Conservation (phyloP, 2,797 vertebrate genomes). For the Garrulus glandarius region DNA sequence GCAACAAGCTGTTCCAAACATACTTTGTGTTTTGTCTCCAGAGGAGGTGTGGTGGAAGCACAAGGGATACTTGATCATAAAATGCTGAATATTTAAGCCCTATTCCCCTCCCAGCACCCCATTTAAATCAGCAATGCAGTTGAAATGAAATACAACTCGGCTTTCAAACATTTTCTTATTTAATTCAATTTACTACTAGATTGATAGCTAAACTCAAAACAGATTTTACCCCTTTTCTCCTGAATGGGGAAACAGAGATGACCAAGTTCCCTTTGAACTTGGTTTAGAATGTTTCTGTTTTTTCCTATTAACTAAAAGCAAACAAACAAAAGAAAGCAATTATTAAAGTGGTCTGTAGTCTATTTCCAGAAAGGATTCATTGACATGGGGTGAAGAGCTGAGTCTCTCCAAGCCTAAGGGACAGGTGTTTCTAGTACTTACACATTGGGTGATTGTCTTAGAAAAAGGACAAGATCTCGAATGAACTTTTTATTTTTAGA, state of each 20-base stretch:
- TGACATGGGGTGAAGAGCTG: background rate
- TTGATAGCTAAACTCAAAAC: constrained; percentile 63
- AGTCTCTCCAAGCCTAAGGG: background rate
- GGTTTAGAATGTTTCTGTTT: constrained; percentile 27
- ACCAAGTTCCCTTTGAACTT: constrained; percentile 51
- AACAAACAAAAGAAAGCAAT: constrained; percentile 32
- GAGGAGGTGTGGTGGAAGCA: constrained; percentile 5
- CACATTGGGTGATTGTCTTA: background rate
- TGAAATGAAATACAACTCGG: constrained; percentile 60
- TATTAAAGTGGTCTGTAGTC: background rate
- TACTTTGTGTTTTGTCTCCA: constrained; percentile 12
- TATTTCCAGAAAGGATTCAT: background rate
- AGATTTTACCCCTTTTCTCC: constrained; percentile 51
- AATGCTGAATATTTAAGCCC: constrained; percentile 46
- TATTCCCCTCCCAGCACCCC: background rate
- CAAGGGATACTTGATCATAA: constrained; percentile 41
- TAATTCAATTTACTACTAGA: constrained; percentile 68
- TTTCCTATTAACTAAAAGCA: constrained; percentile 12
- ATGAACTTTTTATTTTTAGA: background rate
- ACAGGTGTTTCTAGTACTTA: background rate
- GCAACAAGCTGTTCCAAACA: background rate
- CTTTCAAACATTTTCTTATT: constrained; percentile 66
- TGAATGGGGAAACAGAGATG: constrained; percentile 21
- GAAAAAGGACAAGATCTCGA: background rate
- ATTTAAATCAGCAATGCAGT: constrained; percentile 38